These are phyloP conservation scores for Brachypodius melanocephalos DNA, from an alignment of 2,113 vertebrate species.

Conservation along the genomic window DNA sequence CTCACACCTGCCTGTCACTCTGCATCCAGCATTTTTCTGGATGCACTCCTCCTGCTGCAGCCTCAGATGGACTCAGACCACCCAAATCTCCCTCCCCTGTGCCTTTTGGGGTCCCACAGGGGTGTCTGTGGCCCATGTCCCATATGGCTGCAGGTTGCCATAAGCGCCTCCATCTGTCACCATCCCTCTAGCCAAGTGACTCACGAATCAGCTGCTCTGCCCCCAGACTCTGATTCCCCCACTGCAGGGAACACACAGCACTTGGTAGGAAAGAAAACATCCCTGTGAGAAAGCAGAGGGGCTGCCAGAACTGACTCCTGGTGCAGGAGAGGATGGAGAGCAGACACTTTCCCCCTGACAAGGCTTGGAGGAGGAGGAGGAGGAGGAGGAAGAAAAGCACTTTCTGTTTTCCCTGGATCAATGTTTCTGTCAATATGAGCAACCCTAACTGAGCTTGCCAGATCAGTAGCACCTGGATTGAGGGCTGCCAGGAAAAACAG, in stretches of 20 bases:
- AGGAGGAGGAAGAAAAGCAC: neutral
- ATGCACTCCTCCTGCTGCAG: neutral
- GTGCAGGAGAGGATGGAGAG: neutral
- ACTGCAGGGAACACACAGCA: neutral
- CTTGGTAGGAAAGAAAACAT: neutral
- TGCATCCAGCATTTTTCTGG: neutral
- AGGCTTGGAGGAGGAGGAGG: neutral
- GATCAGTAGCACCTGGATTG: slow-evolving; percentile 45
- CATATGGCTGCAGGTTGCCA: accelerated
- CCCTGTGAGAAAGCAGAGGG: neutral
- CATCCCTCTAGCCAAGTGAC: neutral
- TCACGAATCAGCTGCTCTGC: neutral
- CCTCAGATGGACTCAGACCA: neutral
- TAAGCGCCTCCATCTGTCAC: neutral
- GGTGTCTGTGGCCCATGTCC: neutral
- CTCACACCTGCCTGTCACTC: accelerated
- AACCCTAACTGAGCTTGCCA: neutral
- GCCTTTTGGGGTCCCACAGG: neutral
- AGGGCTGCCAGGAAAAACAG: slow-evolving; percentile 1
- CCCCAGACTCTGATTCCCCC: neutral
- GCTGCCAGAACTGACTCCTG: neutral
- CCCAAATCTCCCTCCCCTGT: accelerated
- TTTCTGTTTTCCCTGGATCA: neutral
- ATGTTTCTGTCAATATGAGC: neutral
- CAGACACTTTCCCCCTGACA: accelerated